Percentiles rank a stretch among this genome's conserved stretches.
These are phyloP conservation scores for Chymomyza caudatula DNA, from an alignment of 2,888 invertebrate genomes.

Conservation along the genomic window DNA sequence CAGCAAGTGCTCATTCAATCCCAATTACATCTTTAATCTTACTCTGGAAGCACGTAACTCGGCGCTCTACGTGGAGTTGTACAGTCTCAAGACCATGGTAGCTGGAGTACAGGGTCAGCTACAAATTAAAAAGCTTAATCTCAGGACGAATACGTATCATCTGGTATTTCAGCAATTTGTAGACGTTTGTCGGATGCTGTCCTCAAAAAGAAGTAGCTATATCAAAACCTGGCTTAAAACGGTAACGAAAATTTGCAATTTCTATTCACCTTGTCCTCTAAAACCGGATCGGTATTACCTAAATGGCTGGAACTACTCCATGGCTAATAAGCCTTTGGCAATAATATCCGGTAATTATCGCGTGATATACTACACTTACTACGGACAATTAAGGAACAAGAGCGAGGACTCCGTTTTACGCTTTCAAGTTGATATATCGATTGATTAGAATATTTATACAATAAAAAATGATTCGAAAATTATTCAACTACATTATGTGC, in stretches of 20 bases:
- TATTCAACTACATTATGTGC: neutral
- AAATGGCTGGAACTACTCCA: conserved; percentile 17
- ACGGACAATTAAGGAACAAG: neutral
- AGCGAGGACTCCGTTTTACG: neutral
- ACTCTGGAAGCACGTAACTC: conserved; percentile 4
- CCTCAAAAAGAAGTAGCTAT: conserved; percentile 23
- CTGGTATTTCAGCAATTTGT: conserved; percentile 22
- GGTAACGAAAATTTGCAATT: conserved; percentile 29
- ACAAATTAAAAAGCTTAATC: conserved; percentile 23
- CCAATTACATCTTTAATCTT: conserved; percentile 18
- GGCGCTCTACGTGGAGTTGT: conserved; percentile 2
- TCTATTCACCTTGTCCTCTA: conserved; percentile 37
- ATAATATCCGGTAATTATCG: conserved; percentile 26
- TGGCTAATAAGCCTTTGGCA: conserved; percentile 9
- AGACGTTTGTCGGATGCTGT: conserved; percentile 30
- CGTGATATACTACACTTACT: conserved; percentile 6
- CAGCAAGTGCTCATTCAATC: neutral
- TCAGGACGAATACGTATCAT: conserved; percentile 21
- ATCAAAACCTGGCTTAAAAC: conserved; percentile 30
- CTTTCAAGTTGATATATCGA: neutral
- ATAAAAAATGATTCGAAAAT: too few relatives aligned
- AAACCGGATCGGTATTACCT: conserved; percentile 18
- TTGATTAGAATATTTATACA: neutral
- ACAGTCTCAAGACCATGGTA: neutral
- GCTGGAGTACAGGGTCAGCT: conserved; percentile 8